Base-by-base conservation (phyloP, 2,797 vertebrate species). In the Tangara arthus region DNA sequence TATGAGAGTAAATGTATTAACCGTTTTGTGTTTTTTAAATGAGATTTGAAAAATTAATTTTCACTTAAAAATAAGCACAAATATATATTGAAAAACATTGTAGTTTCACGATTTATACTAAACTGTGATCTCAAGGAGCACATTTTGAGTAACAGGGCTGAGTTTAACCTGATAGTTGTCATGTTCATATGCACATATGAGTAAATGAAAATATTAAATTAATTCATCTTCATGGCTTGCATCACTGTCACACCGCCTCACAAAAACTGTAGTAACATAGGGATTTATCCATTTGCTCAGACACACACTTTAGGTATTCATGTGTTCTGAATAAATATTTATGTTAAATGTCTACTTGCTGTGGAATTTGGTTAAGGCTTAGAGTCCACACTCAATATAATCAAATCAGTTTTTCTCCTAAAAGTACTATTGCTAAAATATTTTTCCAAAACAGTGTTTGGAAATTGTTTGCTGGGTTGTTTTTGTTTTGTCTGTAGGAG, bases 401-500 rank as follows among this genome's bases (percentile, higher is more conserved):
- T 77, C 32, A 61, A 85, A 52, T 4, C 23, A 61, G 16, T 60
- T 55, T 78, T 83, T 79, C n/a, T 95, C 32, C 81, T 94, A 89
- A 85, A 85, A 28, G 59, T 46, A 66, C 22, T 57, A 53, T 63
- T 94, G 91, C 60, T 42, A 34, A 89, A 70, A 89, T 50, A 42
- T 64, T 91, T 56, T 93, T 93, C 78, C 53, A 55, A 41, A 84
- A 64, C 15, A 21, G 64, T 65, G 23, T 55, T 96, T 88, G 28
- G 55, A 56, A 91, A 73, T 94, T 95, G 49, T 90, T 95, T 95
- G 46, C 72, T 59, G 20, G 5, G 24, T 86, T 84, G 27, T 56
- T 27, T 69, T 59, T 52, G 35, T 76, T 79, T 56, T 66, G 15
- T 27, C 56, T 66, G 26, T 89, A 63, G 57, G 32, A 89, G 26